Evolutionary conservation across 2,888 invertebrate genomes (phyloP), one percentile per base, ranked within the genome.

Genomic region (Leucoma salicis): DNA sequence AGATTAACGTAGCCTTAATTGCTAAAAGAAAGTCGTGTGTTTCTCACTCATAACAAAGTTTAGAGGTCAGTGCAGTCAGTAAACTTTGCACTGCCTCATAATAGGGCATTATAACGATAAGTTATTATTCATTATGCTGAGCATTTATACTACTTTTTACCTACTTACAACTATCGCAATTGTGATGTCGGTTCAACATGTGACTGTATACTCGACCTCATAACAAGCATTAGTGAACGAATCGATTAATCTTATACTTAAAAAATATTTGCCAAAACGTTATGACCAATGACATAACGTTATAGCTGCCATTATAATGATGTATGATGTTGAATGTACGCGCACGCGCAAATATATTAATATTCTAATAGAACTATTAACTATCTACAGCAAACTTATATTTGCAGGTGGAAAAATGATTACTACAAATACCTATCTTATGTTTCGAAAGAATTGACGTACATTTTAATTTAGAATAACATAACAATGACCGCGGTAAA

Each of bases 191-290:
- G 8, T 3, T 21, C 8, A 15, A 14, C 28, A 14, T 33, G 33
- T 16, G 31, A 45, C 37, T 43, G 25, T 38, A 46, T 48, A 55
- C 57, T 31, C 39, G 15, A 24, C 31, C 35, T 46, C 38, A 49
- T 49, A 54, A 54, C 42, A 25, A 14, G 37, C 51, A 61, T 62
- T 52, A 62, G 42, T 31, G 41, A 7, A 42, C 50, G 32, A 46
- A 49, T 31, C 57, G 39, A 62, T 62, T 63, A 53, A 34, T 60
- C 52, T 49, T 55, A 18, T 41, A 50, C 52, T 46, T 49, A 53
- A 52, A 27, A 61, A 56, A 62, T 57, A 57, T 64, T 62, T 53
- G 47, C 49, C 49, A 49, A 53, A 63, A 53, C 54, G 44, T 46
- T 57, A 54, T 33, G 16, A 13, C 49, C 56, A 61, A 53, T 61